Percentiles rank a stretch among this genome's conserved stretches.
These are phyloP conservation scores for Episyrphus balteatus DNA, from an alignment of 1,140 invertebrate genomes.

Conservation along the genomic window DNA sequence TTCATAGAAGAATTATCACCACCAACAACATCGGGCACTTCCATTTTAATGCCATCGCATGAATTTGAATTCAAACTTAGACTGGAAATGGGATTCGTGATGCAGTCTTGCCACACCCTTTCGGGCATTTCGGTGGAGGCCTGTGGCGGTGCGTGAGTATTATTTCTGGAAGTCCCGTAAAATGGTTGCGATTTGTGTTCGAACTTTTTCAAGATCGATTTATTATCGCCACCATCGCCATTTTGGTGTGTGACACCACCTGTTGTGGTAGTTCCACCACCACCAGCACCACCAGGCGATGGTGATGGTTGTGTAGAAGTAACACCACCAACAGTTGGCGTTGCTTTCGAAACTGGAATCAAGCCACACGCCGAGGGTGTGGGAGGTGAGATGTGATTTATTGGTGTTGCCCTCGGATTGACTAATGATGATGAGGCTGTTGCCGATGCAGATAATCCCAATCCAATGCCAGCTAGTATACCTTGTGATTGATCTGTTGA, in stretches of 20 bases:
- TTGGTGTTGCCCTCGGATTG: not conserved
- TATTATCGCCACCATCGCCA: no score
- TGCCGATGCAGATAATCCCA: constrained; percentile 5
- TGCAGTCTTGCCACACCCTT: constrained; percentile 64
- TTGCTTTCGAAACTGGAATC: no score
- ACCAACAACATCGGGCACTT: no score
- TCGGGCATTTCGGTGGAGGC: constrained; percentile 56
- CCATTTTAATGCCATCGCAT: constrained; percentile 5
- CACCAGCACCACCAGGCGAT: no score
- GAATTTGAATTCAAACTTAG: constrained; percentile 1
- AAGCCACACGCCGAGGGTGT: constrained; percentile 13
- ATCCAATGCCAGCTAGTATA: not conserved
- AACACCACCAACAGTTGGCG: no score
- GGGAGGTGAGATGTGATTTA: not conserved
- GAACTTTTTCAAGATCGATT: constrained; percentile 7
- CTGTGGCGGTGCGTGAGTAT: constrained; percentile 35
- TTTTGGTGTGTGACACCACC: not conserved
- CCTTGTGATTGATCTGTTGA: constrained; percentile 14
- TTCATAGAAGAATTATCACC: constrained; percentile 11
- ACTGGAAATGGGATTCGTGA: constrained; percentile 38
- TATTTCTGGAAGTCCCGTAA: constrained; percentile 35
- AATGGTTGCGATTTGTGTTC: constrained; percentile 26
- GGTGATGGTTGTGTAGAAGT: no score
- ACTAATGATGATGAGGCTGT: not conserved
- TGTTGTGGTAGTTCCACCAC: not conserved